These are phyloP conservation scores for Itoplectis maculator DNA, from an alignment of 2,888 invertebrate genomes.

Conservation along the genomic window DNA sequence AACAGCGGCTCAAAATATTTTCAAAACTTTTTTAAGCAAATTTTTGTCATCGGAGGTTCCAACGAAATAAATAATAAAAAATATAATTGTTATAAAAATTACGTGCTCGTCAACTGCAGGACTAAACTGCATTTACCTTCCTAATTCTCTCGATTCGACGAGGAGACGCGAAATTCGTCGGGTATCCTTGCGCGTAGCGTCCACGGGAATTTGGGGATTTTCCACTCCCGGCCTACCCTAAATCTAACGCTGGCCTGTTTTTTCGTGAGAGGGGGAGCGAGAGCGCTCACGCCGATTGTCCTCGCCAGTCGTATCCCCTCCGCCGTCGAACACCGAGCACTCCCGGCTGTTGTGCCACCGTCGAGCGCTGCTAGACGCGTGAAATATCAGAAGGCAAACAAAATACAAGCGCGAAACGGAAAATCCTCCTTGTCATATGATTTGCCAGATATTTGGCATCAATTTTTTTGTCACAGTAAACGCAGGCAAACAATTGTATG, in stretches of 20 bases:
- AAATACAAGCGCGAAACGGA: not conserved
- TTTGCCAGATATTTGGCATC: too few species aligned
- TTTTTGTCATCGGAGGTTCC: too few species aligned
- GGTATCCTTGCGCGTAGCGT: not conserved
- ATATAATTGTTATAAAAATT: too few species aligned
- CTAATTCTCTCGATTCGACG: not conserved
- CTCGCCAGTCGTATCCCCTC: conserved; percentile 10
- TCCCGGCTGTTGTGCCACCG: not conserved
- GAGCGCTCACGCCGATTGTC: conserved; percentile 6
- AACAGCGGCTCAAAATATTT: too few species aligned
- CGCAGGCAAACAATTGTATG: too few species aligned
- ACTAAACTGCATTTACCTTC: too few species aligned
- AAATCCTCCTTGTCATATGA: too few species aligned
- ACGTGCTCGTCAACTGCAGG: too few species aligned
- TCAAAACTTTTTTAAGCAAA: too few species aligned
- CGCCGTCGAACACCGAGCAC: not conserved
- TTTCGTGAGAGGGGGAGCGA: not conserved
- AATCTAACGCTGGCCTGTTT: conserved; percentile 21
- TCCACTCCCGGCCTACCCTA: conserved; percentile 16
- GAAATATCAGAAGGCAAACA: not conserved
- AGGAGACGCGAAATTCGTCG: not conserved
- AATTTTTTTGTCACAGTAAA: too few species aligned
- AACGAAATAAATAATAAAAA: too few species aligned
- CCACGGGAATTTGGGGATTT: conserved; percentile 14
- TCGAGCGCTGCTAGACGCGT: not conserved